Percentiles rank a stretch among this genome's conserved stretches.
Conservation (phyloP, 1,140 invertebrate genomes). For the Drosophila leontia region DNA sequence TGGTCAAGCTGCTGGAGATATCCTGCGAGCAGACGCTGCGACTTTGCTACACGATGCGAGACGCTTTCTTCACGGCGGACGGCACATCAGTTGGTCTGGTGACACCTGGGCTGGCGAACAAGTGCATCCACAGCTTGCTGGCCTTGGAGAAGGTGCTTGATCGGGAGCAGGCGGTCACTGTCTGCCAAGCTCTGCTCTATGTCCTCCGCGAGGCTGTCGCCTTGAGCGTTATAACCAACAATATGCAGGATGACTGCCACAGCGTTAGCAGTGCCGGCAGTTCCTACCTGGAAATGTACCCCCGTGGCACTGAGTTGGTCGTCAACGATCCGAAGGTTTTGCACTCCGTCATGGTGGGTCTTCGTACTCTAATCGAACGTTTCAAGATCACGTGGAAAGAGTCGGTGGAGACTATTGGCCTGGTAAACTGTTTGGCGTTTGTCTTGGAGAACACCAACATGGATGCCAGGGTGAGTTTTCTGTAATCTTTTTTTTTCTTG, state of each 20-base stretch:
- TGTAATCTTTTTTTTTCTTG: background rate
- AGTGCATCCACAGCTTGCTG: conserved; percentile 87
- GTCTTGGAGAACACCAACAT: conserved; percentile 84
- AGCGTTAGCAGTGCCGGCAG: conserved; percentile 84
- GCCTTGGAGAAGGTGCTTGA: conserved; percentile 86
- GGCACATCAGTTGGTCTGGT: conserved; percentile 67
- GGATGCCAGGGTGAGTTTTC: conserved; percentile 76
- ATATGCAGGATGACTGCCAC: conserved; percentile 61
- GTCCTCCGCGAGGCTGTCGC: conserved; percentile 87
- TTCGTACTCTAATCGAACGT: conserved; percentile 88
- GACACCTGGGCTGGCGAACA: conserved; percentile 87
- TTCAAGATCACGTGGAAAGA: conserved; percentile 91
- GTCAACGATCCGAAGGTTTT: conserved; percentile 85
- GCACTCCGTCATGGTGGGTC: conserved; percentile 87
- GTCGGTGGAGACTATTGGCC: conserved; percentile 75
- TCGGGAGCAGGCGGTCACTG: conserved; percentile 89
- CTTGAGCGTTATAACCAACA: conserved; percentile 36
- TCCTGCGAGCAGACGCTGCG: conserved; percentile 88
- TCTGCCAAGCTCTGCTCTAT: conserved; percentile 90
- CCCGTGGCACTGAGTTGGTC: conserved; percentile 58
- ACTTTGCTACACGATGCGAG: conserved; percentile 87
- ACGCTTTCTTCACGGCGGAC: conserved; percentile 62
- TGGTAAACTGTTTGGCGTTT: conserved; percentile 83
- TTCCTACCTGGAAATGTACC: conserved; percentile 56
- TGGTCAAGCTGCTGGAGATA: conserved; percentile 88